Percentiles rank a stretch among this genome's conserved stretches.
Conservation (phyloP, 2,888 invertebrate species). For the Yponomeuta sedellus region DNA sequence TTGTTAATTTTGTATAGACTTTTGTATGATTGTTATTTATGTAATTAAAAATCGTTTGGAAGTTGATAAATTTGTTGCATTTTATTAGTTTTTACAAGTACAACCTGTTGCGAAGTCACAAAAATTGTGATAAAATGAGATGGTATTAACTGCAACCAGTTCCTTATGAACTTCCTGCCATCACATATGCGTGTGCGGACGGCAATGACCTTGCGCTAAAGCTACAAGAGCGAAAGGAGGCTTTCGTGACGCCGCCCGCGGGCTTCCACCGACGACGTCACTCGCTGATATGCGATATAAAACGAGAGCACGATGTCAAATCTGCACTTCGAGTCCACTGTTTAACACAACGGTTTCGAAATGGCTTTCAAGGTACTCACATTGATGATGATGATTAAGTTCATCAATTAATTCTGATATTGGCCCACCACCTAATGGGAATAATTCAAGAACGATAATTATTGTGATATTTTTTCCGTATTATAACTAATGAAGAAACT, state of each 20-base stretch:
- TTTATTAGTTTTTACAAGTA: too few species aligned
- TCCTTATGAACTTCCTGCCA: too few species aligned
- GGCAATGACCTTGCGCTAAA: slow-evolving; percentile 58
- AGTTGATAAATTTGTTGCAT: background rate
- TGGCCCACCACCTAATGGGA: background rate
- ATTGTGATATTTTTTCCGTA: too few species aligned
- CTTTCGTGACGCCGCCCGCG: slow-evolving; percentile 21
- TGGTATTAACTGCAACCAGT: too few species aligned
- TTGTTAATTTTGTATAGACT: slow-evolving; percentile 8
- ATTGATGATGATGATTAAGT: background rate
- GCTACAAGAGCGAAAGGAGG: slow-evolving; percentile 21
- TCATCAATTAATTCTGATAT: background rate
- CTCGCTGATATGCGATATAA: slow-evolving; percentile 39
- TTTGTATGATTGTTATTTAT: slow-evolving; percentile 6
- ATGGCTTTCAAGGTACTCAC: slow-evolving; percentile 58
- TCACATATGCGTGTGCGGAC: slow-evolving; percentile 14
- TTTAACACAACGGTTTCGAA: slow-evolving; percentile 40
- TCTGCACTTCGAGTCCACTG: slow-evolving; percentile 45
- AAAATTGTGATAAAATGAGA: background rate
- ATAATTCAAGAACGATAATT: too few species aligned
- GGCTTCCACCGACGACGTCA: slow-evolving; percentile 42
- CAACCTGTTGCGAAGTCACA: background rate
- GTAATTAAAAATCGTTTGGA: background rate
- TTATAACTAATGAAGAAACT: too few species aligned
- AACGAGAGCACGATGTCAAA: slow-evolving; percentile 39